Evolutionary conservation across 2,888 invertebrate species (phyloP).

Genomic region (Mesorhabditis belari): DNA sequence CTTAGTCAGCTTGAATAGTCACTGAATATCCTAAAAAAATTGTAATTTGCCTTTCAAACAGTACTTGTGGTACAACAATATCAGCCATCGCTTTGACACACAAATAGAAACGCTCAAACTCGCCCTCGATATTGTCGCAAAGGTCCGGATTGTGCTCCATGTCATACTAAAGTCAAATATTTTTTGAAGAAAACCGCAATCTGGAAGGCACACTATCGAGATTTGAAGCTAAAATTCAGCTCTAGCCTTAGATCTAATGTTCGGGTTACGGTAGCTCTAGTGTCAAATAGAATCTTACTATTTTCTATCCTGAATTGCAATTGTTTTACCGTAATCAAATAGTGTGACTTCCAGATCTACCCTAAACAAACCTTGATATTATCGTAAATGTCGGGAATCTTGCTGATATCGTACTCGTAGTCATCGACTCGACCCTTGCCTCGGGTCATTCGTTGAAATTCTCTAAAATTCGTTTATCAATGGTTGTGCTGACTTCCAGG

Average conservation of each 20-base stretch:
- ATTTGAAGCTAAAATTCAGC: no score
- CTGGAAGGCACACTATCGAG: neutral
- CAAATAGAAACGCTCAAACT: slow-evolving; percentile 64
- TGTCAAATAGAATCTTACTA: no score
- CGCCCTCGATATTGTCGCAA: slow-evolving; percentile 59
- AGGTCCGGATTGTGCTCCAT: slow-evolving; percentile 88
- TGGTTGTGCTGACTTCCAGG: neutral
- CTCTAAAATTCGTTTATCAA: slow-evolving; percentile 61
- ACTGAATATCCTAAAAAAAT: no score
- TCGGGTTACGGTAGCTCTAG: no score
- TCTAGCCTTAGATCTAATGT: no score
- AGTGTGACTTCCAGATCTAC: no score
- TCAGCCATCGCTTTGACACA: slow-evolving; percentile 95
- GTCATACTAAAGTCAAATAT: slow-evolving; percentile 62
- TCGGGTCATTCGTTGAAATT: slow-evolving; percentile 71
- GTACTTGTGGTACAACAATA: slow-evolving; percentile 88
- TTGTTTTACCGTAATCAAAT: no score
- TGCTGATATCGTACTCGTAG: slow-evolving; percentile 81
- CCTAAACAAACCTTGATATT: slow-evolving; percentile 93
- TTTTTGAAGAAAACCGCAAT: neutral
- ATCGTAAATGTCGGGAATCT: slow-evolving; percentile 98
- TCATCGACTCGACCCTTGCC: slow-evolving; percentile 64
- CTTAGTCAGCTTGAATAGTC: no score
- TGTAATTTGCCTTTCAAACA: neutral
- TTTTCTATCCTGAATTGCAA: no score